Conservation (phyloP, 2,113 vertebrate species). For the Leucopsar rothschildi region DNA sequence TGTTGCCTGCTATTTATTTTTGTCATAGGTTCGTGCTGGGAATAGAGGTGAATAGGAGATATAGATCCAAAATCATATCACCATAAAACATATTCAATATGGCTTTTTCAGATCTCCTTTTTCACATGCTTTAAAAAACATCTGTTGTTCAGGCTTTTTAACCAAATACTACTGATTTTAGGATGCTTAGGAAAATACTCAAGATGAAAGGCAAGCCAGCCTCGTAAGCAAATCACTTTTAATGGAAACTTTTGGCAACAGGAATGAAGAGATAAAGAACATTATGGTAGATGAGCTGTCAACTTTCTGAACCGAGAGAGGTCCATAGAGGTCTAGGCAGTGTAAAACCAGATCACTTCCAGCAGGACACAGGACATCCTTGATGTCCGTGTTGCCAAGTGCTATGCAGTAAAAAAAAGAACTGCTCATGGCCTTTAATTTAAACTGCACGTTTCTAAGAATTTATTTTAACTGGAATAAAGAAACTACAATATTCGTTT, state of each 20-base stretch:
- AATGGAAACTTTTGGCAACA: background rate
- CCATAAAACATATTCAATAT: background rate
- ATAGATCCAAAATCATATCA: background rate
- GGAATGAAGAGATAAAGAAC: background rate
- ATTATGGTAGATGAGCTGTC: background rate
- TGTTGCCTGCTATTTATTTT: conserved; percentile 2
- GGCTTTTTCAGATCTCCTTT: background rate
- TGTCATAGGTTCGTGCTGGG: background rate
- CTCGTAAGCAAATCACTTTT: background rate
- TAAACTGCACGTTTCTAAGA: background rate
- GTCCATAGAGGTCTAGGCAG: background rate
- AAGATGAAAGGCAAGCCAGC: background rate
- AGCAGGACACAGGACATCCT: background rate
- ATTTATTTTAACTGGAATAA: background rate
- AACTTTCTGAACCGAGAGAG: background rate
- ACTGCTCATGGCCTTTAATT: background rate
- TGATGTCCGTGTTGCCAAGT: background rate
- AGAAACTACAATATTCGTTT: background rate
- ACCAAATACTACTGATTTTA: background rate
- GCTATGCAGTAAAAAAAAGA: background rate
- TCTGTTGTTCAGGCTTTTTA: background rate
- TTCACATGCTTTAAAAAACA: background rate
- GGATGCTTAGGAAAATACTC: background rate
- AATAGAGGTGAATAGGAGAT: conserved; percentile 13
- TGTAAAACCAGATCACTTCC: background rate